A percentile compares a stretch with the other conserved stretches of the same genome.
These are phyloP conservation scores for Sebastiscus tertius DNA, from an alignment of 2,797 vertebrate genomes.

Conservation along the genomic window DNA sequence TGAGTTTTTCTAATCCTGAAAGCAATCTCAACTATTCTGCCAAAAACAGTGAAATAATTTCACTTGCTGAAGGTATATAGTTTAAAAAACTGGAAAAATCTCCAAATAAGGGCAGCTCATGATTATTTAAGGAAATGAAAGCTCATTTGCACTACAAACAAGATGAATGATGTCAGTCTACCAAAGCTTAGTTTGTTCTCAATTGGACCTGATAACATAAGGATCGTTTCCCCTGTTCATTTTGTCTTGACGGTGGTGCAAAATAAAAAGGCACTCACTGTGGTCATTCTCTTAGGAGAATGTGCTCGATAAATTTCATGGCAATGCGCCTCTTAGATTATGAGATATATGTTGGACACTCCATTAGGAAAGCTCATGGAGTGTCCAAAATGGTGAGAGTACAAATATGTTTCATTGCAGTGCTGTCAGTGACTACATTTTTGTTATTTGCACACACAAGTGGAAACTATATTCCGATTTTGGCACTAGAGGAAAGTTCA, in stretches of 20 bases:
- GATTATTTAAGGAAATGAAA: background rate
- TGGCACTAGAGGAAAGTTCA: background rate
- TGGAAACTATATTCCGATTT: background rate
- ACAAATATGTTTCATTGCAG: background rate
- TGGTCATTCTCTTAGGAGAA: background rate
- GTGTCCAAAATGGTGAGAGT: background rate
- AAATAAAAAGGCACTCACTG: background rate
- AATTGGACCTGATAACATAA: background rate
- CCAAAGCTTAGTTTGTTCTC: background rate
- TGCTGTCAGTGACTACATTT: background rate
- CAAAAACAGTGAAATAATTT: background rate
- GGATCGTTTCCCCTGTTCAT: background rate
- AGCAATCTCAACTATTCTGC: background rate
- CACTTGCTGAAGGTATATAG: background rate
- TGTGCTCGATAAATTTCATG: background rate
- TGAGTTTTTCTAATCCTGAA: background rate
- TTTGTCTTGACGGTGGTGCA: background rate
- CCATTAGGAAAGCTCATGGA: background rate
- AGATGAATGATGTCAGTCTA: background rate
- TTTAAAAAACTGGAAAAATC: background rate
- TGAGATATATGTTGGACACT: background rate
- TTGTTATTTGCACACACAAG: background rate
- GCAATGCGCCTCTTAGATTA: background rate
- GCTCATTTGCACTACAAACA: background rate
- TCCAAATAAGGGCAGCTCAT: background rate